These are phyloP conservation scores for Rosalia funebris DNA, from an alignment of 2,888 invertebrate genomes.

Conservation along the genomic window DNA sequence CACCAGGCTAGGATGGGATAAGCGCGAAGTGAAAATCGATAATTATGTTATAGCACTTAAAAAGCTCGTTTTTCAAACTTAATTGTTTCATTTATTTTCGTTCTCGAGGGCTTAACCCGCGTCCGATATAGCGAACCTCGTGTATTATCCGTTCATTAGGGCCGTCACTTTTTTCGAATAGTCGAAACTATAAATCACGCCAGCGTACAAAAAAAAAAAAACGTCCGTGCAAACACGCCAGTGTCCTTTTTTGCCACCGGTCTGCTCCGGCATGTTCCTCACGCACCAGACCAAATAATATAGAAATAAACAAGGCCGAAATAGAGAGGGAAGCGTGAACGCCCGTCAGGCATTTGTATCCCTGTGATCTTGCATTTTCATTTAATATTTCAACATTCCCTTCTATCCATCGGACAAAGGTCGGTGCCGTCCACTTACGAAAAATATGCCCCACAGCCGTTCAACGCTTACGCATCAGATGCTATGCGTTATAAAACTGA, in stretches of 20 bases:
- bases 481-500: too few species aligned
- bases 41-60: conserved; percentile 30
- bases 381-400: too few species aligned
- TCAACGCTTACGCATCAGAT: too few species aligned
- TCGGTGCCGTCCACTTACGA: too few species aligned
- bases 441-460: too few species aligned
- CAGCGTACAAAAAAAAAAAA: background rate
- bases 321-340: background rate
- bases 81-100: conserved; percentile 38
- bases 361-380: too few species aligned
- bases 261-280: background rate
- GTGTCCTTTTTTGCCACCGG: background rate
- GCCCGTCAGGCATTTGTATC: too few species aligned
- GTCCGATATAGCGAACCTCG: background rate
- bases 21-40: conserved; percentile 13
- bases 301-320: background rate
- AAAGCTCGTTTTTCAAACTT: conserved; percentile 35
- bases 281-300: background rate
- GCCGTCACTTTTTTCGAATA: background rate
- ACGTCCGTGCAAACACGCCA: background rate
- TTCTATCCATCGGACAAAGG: too few species aligned
- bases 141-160: background rate
- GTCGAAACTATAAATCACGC: background rate
- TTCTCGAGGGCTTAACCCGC: conserved; percentile 24
- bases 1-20: background rate